phyloP scores from a whole-genome alignment of 2,113 vertebrate genomes.

The Sarotherodon lohbergeri region DNA sequence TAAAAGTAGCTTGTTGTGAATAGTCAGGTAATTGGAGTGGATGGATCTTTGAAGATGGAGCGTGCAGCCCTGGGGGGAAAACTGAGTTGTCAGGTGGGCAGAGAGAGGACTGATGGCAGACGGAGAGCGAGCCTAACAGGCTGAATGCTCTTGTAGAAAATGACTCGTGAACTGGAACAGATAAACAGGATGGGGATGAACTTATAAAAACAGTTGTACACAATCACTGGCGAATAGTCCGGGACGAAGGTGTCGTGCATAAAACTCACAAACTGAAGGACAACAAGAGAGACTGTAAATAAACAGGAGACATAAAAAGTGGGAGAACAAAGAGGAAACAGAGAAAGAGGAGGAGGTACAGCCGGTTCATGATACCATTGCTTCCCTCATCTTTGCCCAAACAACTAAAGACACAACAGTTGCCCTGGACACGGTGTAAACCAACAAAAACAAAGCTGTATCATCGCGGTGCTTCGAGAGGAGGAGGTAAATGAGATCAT shows the following conservation, averaged over 20 bases:
- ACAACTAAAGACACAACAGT: constrained; percentile 57
- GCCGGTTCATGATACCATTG: background rate
- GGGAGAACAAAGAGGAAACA: background rate
- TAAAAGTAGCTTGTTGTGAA: background rate
- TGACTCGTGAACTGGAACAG: background rate
- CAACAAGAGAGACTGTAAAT: background rate
- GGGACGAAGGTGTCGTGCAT: background rate
- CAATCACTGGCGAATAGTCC: background rate
- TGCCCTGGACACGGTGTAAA: constrained; percentile 51
- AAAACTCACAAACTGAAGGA: background rate
- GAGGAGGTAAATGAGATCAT: background rate
- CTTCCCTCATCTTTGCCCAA: constrained; percentile 11
- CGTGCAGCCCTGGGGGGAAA: background rate
- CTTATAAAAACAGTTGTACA: background rate
- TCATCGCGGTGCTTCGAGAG: background rate
- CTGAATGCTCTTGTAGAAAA: background rate
- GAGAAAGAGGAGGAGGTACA: background rate
- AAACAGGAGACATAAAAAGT: background rate
- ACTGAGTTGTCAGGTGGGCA: background rate
- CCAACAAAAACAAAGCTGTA: constrained; percentile 36
- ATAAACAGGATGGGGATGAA: background rate
- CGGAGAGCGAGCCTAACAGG: background rate
- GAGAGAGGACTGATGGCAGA: background rate
- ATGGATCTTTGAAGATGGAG: background rate
- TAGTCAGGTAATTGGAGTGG: background rate